phyloP scores from a whole-genome alignment of 2,888 invertebrate genomes.

The Ormyrus rosae region DNA sequence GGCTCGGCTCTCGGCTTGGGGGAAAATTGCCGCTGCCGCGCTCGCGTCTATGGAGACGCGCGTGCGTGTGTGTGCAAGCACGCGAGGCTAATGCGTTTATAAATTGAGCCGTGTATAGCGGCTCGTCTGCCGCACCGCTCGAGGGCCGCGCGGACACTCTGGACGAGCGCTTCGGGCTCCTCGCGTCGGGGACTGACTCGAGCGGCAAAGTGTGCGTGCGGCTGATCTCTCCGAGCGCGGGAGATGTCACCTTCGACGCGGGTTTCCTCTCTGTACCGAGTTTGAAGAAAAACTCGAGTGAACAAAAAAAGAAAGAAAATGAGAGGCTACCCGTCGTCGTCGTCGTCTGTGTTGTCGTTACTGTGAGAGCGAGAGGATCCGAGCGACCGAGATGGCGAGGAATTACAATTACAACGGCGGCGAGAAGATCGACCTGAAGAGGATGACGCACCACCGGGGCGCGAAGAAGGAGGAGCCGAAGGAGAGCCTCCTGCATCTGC shows the following conservation, averaged over 20 bases:
- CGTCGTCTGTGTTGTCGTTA: not conserved
- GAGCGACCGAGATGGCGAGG: slow-evolving; percentile 23
- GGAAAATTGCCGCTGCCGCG: slow-evolving; percentile 60
- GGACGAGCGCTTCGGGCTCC: slow-evolving; percentile 52
- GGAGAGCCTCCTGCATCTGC: slow-evolving; percentile 67
- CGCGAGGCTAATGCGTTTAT: slow-evolving; percentile 71
- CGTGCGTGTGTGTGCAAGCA: not conserved
- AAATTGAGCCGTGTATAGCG: slow-evolving; percentile 71
- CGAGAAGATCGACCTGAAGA: slow-evolving; percentile 53
- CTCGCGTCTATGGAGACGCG: slow-evolving; percentile 3
- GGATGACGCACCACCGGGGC: slow-evolving; percentile 56
- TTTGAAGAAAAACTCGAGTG: not conserved
- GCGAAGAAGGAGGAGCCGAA: slow-evolving; percentile 69
- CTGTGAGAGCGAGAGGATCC: not conserved
- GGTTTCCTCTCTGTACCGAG: not conserved
- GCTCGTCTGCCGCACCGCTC: slow-evolving; percentile 55
- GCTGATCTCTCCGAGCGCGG: not conserved
- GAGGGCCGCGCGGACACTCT: not conserved
- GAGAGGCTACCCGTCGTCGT: not conserved
- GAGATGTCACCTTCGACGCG: not conserved
- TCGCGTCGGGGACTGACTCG: slow-evolving; percentile 15
- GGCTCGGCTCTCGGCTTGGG: slow-evolving; percentile 45
- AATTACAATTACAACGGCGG: slow-evolving; percentile 6
- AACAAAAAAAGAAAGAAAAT: not conserved
- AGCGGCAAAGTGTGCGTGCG: not conserved